These are phyloP conservation scores for Hydroisotoma schaefferi DNA, from an alignment of 2,888 invertebrate species.

Conservation along the genomic window DNA sequence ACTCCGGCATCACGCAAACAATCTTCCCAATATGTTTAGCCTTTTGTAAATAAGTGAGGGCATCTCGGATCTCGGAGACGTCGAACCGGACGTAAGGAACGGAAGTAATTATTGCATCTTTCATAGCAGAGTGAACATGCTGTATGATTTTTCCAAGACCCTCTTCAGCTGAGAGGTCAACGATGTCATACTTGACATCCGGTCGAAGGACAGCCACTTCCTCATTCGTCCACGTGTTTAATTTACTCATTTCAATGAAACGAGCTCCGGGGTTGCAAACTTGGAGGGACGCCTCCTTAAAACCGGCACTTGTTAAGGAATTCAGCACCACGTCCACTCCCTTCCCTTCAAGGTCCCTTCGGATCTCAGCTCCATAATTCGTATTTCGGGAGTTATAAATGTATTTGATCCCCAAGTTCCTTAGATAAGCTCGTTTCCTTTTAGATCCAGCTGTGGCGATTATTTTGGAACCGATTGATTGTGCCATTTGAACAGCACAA, in stretches of 20 bases:
- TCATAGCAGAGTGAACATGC: background rate
- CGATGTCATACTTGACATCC: constrained; percentile 20
- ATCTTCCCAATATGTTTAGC: constrained; percentile 32
- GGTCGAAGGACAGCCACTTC: constrained; percentile 21
- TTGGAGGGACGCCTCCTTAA: constrained; percentile 25
- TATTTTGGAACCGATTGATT: constrained; percentile 19
- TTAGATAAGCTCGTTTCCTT: constrained; percentile 28
- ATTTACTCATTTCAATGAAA: constrained; percentile 33
- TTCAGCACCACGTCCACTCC: constrained; percentile 30
- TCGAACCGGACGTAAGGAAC: constrained; percentile 21
- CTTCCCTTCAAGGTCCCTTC: constrained; percentile 8
- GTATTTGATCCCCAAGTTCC: constrained; percentile 26
- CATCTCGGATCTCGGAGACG: constrained; percentile 15
- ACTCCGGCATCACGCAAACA: constrained; percentile 28
- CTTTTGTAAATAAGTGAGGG: constrained; percentile 21
- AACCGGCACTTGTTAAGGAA: constrained; percentile 24
- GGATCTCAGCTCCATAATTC: constrained; percentile 20
- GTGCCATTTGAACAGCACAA: constrained; percentile 29
- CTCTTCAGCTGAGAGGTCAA: constrained; percentile 23
- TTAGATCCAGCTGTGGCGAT: constrained; percentile 33
- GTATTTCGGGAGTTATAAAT: constrained; percentile 31
- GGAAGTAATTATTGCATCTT: background rate
- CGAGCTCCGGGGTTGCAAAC: constrained; percentile 11
- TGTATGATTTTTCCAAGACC: background rate
- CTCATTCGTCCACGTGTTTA: constrained; percentile 20